Base-by-base conservation (phyloP, 2,888 invertebrate species). In the Drosophila robusta region DNA sequence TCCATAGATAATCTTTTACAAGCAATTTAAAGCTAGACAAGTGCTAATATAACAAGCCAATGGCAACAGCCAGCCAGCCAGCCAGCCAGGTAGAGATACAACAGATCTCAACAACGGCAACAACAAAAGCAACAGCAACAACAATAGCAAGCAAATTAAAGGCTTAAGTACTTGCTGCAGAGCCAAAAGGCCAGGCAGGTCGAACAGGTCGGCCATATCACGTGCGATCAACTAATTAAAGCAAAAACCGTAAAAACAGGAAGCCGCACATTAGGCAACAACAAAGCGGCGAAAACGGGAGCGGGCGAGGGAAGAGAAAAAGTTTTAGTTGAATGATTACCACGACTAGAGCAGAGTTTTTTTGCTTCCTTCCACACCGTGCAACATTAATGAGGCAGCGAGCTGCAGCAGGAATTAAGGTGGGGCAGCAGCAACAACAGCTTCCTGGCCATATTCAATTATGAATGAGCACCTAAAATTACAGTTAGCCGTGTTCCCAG, bases 151-250 rank as follows among this genome's bases (percentile, higher is more conserved):
- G 70, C 74, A 77, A 77, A 69, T 77, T 70, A 78, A 78, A 78
- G 78, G 60, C 75, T 70, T 76, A 69, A 69, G 69, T 72, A 70
- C 74, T 65, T 70, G 60, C 70, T 46, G 55, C 55, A 42, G 56
- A 52, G 56, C 32, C 47, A 16, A 62, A 32, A 54, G 60, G 50
- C 50, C 57, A 44, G 57, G 57, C 47, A 45, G 58, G 56, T 60
- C 64, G 57, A 67, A 56, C 73, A 66, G 67, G 68, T 60, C 70
- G 73, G 45, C 54, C 83, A 57, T 84, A 87, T 85, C 84, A 85
- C 84, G 84, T 85, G 84, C 84, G 87, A 87, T 84, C 78, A 81
- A 84, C 84, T 85, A 85, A 85, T 85, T 85, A 85, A 85, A 75
- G 87, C 80, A 73, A 75, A 79, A 85, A 81, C 81, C 69, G 72